Evolutionary conservation across 2,797 vertebrate species (phyloP).

Genomic region (Meda fulgida): DNA sequence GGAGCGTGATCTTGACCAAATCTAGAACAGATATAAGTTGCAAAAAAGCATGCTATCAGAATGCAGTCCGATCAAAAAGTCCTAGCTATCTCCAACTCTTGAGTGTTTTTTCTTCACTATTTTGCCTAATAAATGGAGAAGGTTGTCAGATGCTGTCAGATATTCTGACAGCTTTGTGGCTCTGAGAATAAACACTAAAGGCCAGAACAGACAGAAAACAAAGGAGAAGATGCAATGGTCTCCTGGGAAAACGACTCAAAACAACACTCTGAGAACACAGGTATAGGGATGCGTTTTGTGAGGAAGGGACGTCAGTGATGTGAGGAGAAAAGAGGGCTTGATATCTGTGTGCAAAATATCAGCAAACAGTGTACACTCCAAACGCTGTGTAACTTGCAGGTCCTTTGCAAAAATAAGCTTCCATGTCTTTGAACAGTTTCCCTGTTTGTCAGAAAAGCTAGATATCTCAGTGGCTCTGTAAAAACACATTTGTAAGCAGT

Average conservation of each 20-base stretch:
- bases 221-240: conserved; percentile 27
- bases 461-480: conserved; percentile 6
- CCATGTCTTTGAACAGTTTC: conserved; percentile 18
- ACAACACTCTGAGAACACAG: conserved; percentile 39
- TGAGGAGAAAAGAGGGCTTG: conserved; percentile 38
- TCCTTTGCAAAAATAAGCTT: conserved; percentile 17
- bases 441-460: neutral
- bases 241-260: conserved; percentile 23
- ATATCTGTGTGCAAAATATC: conserved; percentile 41
- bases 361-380: conserved; percentile 28
- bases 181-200: conserved; percentile 54
- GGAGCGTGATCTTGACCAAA: neutral
- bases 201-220: conserved; percentile 42
- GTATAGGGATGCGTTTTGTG: conserved; percentile 40
- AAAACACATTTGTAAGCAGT: conserved; percentile 8
- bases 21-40: neutral
- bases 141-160: conserved; percentile 48
- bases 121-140: conserved; percentile 46
- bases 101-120: neutral
- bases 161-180: conserved; percentile 49
- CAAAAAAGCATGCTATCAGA: neutral
- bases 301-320: conserved; percentile 25
- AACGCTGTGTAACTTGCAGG: conserved; percentile 25
- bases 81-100: neutral
- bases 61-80: conserved; percentile 2